Base-by-base conservation (phyloP, 1,140 invertebrate species). In the Linepithema humile region DNA sequence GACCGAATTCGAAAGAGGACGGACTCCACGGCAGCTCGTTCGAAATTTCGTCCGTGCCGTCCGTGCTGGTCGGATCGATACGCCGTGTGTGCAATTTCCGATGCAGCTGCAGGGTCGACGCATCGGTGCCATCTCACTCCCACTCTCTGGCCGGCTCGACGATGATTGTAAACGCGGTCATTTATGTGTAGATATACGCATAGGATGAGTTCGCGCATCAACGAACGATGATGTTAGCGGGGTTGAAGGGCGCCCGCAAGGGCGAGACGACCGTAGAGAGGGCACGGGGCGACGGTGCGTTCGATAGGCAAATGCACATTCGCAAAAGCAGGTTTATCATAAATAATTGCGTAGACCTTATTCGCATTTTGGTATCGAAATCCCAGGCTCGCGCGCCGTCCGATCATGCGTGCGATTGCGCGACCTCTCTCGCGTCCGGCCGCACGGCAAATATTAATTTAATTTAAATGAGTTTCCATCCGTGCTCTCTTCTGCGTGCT, bases 361-460 rank as follows among this genome's bases (percentile, higher is more conserved):
- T 89, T 88, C 88, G 90, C 87, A 88, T 93, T 92, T 93, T 90
- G 90, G 64, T 89, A 87, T 86, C 85, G 87, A 90, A 88, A 89
- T 84, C 74, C 87, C 74, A 26, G 62, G 53, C 45, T 12, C 57
- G 10, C 15, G 4, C 35, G 9, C 55, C 55, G 20, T 45, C 9
- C 48, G 43, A 38, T 20, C 17, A 83, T 59, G 78, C 85, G 23
- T n/a, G 29, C 69, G 55, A 29, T 77, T 50, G 67, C 64, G 32
- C 15, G 64, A 82, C 7, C 45, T 64, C 64, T 70, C 80, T 85
- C 85, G 84, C 84, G 84, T 65, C 85, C 70, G 72, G 50, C 26
- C 50, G 85, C 80, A 86, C 70, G 85, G 86, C 87, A 93, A 93
- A 93, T 93, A 93, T 93, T 93, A 93, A 93, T 93, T 93, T 91